Evolutionary conservation across 1,140 invertebrate species (phyloP).

Genomic region (Riptortus pedestris): DNA sequence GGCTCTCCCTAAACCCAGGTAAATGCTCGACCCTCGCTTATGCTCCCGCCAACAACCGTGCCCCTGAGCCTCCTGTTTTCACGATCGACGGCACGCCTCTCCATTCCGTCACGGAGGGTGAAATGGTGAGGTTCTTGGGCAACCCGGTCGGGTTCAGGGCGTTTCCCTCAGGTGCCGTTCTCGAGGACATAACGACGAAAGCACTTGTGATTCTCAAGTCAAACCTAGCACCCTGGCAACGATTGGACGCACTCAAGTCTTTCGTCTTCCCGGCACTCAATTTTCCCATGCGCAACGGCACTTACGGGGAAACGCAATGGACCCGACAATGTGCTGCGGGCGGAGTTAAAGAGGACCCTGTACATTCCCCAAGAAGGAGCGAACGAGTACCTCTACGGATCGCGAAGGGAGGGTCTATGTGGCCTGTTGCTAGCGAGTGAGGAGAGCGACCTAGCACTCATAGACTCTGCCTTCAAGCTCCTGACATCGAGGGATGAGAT

Average conservation of each 20-base stretch:
- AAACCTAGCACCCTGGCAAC: conserved; percentile 37
- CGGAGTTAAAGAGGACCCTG: not conserved
- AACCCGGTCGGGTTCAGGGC: conserved; percentile 33
- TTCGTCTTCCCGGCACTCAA: conserved; percentile 35
- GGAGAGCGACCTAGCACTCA: not conserved
- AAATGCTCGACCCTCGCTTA: not conserved
- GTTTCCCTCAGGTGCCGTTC: conserved; percentile 26
- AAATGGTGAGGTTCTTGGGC: conserved; percentile 8
- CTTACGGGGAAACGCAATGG: conserved; percentile 19
- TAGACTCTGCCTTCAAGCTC: conserved; percentile 4
- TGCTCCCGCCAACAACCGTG: not conserved
- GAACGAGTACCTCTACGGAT: conserved; percentile 5
- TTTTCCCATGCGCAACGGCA: conserved; percentile 33
- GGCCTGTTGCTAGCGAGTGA: not conserved
- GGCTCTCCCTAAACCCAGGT: not conserved
- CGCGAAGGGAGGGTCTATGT: not conserved
- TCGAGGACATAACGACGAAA: conserved; percentile 18
- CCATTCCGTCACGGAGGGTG: not conserved
- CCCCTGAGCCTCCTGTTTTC: not conserved
- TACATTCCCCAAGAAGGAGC: not conserved
- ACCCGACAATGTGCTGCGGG: not conserved
- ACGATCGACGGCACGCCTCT: not conserved
- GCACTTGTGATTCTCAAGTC: conserved; percentile 27
- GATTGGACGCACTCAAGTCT: conserved; percentile 34
- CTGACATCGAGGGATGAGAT: not conserved